phyloP scores from a whole-genome alignment of 2,113 vertebrate species.

The Felis catus region DNA sequence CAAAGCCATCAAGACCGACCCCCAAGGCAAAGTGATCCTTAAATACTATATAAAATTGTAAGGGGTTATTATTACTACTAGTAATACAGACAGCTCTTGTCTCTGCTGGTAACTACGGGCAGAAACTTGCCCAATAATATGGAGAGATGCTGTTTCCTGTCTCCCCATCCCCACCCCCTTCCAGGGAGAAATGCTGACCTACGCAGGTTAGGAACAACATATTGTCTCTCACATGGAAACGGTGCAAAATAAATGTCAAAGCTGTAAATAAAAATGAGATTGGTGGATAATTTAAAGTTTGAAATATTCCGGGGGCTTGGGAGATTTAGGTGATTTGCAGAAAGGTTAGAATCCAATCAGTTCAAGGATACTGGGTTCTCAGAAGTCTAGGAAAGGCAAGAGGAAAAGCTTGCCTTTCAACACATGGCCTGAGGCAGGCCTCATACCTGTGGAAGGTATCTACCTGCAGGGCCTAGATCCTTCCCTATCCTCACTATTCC shows the following conservation, averaged over 20 bases:
- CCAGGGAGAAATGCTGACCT: background rate
- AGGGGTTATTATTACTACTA: background rate
- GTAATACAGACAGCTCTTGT: background rate
- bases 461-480: background rate
- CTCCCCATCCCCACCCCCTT: too few species aligned
- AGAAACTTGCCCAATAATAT: background rate
- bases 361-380: constrained; percentile 19
- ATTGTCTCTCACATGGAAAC: background rate
- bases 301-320: background rate
- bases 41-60: background rate
- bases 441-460: background rate
- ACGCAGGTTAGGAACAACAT: background rate
- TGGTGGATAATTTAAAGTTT: background rate
- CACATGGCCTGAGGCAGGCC: background rate
- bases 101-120: background rate
- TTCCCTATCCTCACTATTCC: background rate
- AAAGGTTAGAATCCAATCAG: background rate
- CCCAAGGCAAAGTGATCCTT: background rate
- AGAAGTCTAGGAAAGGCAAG: background rate
- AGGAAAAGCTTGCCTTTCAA: background rate
- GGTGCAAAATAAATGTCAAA: background rate
- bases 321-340: background rate
- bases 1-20: background rate
- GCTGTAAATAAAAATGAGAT: background rate
- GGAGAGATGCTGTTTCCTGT: background rate